These are phyloP conservation scores for Semnornis frantzii DNA, from an alignment of 2,113 vertebrate species.

Conservation along the genomic window DNA sequence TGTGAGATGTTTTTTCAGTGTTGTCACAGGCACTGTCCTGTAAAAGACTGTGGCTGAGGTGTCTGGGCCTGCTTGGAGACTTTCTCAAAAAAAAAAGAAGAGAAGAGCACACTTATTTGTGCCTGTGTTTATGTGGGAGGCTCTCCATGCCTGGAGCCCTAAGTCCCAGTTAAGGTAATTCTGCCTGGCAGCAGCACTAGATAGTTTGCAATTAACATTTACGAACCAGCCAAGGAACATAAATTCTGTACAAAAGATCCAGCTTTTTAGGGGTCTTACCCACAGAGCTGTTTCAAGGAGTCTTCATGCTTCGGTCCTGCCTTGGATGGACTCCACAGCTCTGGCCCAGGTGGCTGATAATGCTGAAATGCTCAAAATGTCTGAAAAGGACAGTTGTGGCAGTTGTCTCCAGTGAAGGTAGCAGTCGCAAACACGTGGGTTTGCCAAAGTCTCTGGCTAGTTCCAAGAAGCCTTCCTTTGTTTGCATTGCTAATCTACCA, in stretches of 20 bases:
- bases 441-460: constrained; percentile 47
- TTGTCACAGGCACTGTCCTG: background rate
- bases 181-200: constrained; percentile 35
- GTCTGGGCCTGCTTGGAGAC: background rate
- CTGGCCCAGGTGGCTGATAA: constrained; percentile 35
- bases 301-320: background rate
- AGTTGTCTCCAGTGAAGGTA: constrained; percentile 39
- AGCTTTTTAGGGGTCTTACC: background rate
- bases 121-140: constrained; percentile 33
- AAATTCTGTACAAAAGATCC: constrained; percentile 25
- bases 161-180: constrained; percentile 51
- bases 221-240: background rate
- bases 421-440: constrained; percentile 42
- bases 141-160: background rate
- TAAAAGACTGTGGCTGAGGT: background rate
- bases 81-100: background rate
- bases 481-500: constrained; percentile 65
- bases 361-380: constrained; percentile 41
- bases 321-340: constrained; percentile 14
- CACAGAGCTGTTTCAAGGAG: constrained; percentile 9
- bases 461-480: constrained; percentile 34
- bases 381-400: constrained; percentile 54
- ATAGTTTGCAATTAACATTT: constrained; percentile 15
- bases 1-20: background rate
- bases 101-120: background rate